Base-by-base conservation (phyloP, 2,888 invertebrate genomes). In the Morpho helenor region DNA sequence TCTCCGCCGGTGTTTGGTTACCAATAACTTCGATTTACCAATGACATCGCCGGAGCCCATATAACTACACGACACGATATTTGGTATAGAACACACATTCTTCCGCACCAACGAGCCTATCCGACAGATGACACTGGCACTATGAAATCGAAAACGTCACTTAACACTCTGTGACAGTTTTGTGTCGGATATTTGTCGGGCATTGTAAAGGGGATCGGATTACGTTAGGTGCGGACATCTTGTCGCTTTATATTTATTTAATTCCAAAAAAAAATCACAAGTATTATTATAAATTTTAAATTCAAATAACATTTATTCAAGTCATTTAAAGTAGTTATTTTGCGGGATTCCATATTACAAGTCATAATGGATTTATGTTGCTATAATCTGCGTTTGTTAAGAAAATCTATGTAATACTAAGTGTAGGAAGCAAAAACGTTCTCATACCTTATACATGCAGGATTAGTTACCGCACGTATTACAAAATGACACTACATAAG, bases 51-150 rank as follows among this genome's bases (percentile, higher is more conserved):
- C 76, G 68, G 74, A 73, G 77, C 75, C 79, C 79, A 75, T 85
- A 83, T 84, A 83, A 77, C 84, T 84, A 80, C 82, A 80, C 68
- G 77, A 78, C 79, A 80, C 79, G 75, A 80, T 82, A 79, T 82
- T 82, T 82, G 77, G 76, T 81, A 81, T 78, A 77, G 72, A 74
- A 78, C 79, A 16, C 16, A 16, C 16, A 79, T 74, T 74, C 74
- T 81, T 76, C 81, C 79, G 77, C 81, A 71, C 69, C 77, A 79
- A 57, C 70, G 77, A 71, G 68, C 80, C 75, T 70, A 75, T 78
- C 77, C 76, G 78, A 77, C 77, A 73, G 77, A 77, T 77, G 75
- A 74, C 73, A 76, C 73, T 70, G 69, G 70, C 75, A 73, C 79
- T 82, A 77, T 81, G 77, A 82, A 80, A 80, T 77, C 77, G 72